Evolutionary conservation across 2,113 vertebrate species (phyloP), one percentile per base, ranked within the genome.

Genomic region (Cromileptes altivelis): DNA sequence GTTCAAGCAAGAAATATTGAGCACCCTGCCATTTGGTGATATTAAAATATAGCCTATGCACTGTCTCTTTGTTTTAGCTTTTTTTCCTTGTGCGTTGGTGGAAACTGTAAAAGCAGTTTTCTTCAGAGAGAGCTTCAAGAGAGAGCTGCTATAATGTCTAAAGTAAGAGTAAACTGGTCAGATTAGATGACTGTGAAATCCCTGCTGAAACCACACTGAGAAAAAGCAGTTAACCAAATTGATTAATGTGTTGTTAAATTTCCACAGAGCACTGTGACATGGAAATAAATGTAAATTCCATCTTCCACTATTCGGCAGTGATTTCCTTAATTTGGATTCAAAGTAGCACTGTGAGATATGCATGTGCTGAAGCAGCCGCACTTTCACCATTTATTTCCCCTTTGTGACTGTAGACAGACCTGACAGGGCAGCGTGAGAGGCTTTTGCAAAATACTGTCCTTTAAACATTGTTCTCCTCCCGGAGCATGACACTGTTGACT

Each of bases 231-330:
- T 88, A 82, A 88, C 77, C 78, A 83, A 89, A 84, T 30, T 82
- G 83, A 88, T 87, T 83, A 90, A 90, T 91, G 78, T 85, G 73
- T 84, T 88, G 80, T 87, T 92, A 61, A 86, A 89, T 83, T 84
- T 80, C 70, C 40, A 75, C 52, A 3, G 58, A 74, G 49, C 77
- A 75, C 75, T 62, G 78, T 84, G 88, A 88, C 85, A 76, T 87
- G 64, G 58, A 89, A 88, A 87, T 85, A 72, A 87, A 89, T 89
- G 75, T 85, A 80, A 87, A 88, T 82, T 75, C 76, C 80, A 86
- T 40, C 77, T 86, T 88, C 78, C 61, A 71, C 80, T 63, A 87
- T 86, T 87, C 75, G 75, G 78, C 80, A 85, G 90, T 85, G 78
- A 85, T 87, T 89, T 78, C 50, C 84, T 76, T 90, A 71, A 90